Evolutionary conservation across 2,797 vertebrate species (phyloP), one percentile per base, ranked within the genome.

Genomic region (Pantherophis alleghaniensis): DNA sequence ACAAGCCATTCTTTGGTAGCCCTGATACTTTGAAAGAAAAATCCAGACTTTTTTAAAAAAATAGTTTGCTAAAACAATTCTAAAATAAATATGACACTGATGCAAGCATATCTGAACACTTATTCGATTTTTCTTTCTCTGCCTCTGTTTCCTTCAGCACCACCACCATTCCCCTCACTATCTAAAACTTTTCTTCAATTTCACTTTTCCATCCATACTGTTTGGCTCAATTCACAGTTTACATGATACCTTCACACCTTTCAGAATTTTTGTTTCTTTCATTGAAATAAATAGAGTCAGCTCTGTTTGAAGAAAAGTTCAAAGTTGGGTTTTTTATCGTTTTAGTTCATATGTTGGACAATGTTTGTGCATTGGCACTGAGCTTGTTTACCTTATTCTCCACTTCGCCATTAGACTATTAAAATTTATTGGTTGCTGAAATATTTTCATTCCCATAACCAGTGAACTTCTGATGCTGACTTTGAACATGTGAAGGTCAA

Each of bases 401-500:
- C 59, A 93, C 11, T 94, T 95, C 89, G 0, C 93, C 94, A 89
- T 91, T 95, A 88, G 37, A 83, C 69, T 57, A 91, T 60, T 96
- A 91, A 90, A 86, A 95, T 97, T 96, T 95, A 93, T 90, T 95
- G 95, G 92, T 93, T 2, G 53, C 86, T 93, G 61, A 94, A 96
- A 97, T 97, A 96, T 97, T 98, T 97, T 97, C 96, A 95, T 97
- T 97, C 91, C 2, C 69, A 60, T 63, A 74, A 94, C 94, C 93
- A 92, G 92, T 91, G 60, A 90, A 95, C 95, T 96, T 96, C 94
- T 97, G 95, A 97, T 96, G 96, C 95, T 91, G 89, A 97, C 96
- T 96, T 95, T 94, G 92, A 96, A 95, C 0, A 91, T 74, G 94
- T 93, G 93, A 92, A 97, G 97, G 97, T 98, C 97, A 97, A 97